These are phyloP conservation scores for Heliopora coerulea DNA, from an alignment of 92 coral and sea anemone species.

Conservation along the genomic window DNA sequence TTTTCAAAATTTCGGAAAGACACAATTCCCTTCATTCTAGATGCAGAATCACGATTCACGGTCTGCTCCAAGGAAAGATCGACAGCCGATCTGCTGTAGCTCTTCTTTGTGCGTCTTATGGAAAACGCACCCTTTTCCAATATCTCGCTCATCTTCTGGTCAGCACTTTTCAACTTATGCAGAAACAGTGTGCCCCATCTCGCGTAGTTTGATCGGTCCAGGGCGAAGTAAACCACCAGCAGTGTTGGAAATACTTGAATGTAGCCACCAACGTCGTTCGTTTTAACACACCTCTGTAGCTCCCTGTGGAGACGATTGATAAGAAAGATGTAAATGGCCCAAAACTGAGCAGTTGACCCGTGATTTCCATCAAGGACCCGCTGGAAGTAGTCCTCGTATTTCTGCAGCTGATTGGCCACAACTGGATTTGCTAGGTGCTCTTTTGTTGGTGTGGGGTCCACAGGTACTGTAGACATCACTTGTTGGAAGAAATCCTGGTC, in stretches of 20 bases:
- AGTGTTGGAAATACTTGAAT: conserved; percentile 2
- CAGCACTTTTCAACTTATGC: background rate
- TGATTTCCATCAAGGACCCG: background rate
- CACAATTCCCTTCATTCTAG: conserved; percentile 9
- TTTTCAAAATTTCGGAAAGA: conserved; percentile 1
- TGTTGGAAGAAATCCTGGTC: background rate
- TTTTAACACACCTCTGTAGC: background rate
- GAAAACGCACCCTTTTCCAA: conserved; percentile 6
- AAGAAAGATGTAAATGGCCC: conserved; percentile 19
- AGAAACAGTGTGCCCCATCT: conserved; percentile 9
- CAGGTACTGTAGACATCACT: conserved; percentile 7
- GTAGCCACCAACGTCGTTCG: conserved; percentile 1
- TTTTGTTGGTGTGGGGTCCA: background rate
- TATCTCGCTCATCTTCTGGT: background rate
- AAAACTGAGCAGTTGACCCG: conserved; percentile 14
- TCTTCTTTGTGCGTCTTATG: conserved; percentile 11
- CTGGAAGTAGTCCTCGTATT: background rate
- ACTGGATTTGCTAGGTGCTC: background rate
- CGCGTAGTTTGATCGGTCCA: conserved; percentile 10
- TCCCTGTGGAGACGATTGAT: conserved; percentile 6
- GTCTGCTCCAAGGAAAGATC: conserved; percentile 15
- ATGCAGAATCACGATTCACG: conserved; percentile 11
- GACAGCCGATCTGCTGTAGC: conserved; percentile 11
- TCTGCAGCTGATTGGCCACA: background rate
- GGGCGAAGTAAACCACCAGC: background rate